Percentiles rank a stretch among this genome's conserved stretches.
Evolutionary conservation across 2,797 vertebrate genomes (phyloP).

Genomic region (Alca torda): DNA sequence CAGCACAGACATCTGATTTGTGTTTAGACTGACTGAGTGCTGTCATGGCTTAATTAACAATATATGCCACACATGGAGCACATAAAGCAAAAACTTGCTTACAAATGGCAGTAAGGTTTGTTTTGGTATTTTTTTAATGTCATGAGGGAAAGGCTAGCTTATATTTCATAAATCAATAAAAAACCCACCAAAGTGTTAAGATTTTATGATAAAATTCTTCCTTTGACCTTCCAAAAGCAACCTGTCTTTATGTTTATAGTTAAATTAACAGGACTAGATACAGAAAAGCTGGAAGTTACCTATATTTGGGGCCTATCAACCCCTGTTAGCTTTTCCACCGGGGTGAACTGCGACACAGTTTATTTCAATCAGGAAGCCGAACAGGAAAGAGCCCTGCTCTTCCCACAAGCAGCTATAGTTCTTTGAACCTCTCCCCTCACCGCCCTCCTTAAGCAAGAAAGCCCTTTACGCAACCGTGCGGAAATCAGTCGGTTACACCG

Average conservation of each 20-base stretch:
- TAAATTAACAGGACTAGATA: neutral
- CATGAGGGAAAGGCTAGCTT: neutral
- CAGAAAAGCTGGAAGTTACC: neutral
- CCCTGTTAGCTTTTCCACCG: neutral
- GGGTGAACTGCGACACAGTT: neutral
- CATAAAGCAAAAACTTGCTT: neutral
- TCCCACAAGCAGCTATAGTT: neutral
- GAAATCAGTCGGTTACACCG: neutral
- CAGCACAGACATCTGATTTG: neutral
- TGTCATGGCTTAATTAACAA: neutral
- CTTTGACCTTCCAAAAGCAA: neutral
- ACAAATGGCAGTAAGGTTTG: neutral
- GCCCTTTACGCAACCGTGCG: neutral
- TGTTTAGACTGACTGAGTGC: neutral
- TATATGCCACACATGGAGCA: neutral
- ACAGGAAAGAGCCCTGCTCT: neutral
- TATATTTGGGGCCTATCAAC: neutral
- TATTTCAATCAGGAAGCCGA: neutral
- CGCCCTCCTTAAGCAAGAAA: neutral
- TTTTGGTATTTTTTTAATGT: accelerated
- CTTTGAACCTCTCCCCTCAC: neutral
- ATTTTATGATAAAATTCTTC: neutral
- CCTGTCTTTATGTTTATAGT: neutral
- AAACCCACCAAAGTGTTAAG: neutral
- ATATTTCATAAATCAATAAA: neutral